Evolutionary conservation across 2,113 vertebrate species (phyloP), one percentile per base, ranked within the genome.

Genomic region (Casuarius casuarius): DNA sequence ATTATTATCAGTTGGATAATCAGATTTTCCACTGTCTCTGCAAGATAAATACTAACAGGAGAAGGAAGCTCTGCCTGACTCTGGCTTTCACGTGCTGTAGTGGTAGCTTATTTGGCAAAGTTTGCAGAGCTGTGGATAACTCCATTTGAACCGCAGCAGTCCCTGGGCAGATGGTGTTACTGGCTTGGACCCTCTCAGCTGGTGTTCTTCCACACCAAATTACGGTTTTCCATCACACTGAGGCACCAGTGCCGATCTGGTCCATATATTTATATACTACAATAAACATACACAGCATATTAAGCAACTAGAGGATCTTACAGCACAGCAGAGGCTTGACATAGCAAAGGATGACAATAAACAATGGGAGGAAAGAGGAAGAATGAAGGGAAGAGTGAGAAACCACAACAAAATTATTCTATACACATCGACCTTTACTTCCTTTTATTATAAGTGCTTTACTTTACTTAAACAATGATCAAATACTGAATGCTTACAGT

Each of bases 291-390:
- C 28, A 62, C 54, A 68, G 23, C 54, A 40, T 63, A 65, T 85
- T 85, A 67, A 63, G 48, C 18, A 77, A 51, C 42, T 67, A 61
- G 79, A 88, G 62, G 54, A 94, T 74, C 67, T 88, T 77, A 74
- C 58, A 76, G 48, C 63, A 76, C 85, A 67, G 74, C n/a, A 8
- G 31, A 58, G 31, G 23, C 56, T 88, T 89, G 88, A 61, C 56
- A 81, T 2, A 86, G 66, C 87, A 89, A 95, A 86, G 11, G 9
- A 59, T 74, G 38, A 91, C 92, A 96, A 95, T 91, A 91, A 95
- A 97, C 93, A 95, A 95, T 81, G 46, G 61, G 75, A 95, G 93
- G 94, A 95, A 97, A 96, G 73, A 91, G 51, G 56, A 94, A 95
- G 91, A 94, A 96, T 71, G 68, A 83, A 93, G 35, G 79, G 85